Percentiles rank a stretch among this genome's conserved stretches.
phyloP scores from a whole-genome alignment of 2,797 vertebrate species.

The Xiphorhynchus erythropygius region DNA sequence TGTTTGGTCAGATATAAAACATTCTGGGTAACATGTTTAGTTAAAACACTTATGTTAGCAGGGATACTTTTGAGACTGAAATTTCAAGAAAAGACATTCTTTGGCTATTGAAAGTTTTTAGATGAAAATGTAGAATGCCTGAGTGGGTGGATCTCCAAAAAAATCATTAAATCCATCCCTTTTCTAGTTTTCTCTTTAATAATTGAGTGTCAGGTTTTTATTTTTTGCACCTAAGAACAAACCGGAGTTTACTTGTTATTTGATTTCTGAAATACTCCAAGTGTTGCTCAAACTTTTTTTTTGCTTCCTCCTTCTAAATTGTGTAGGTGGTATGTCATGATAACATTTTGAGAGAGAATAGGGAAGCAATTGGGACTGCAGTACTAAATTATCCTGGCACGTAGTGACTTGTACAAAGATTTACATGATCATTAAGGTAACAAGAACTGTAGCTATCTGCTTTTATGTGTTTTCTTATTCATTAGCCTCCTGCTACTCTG shows the following conservation, averaged over 20 bases:
- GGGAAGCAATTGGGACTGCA: constrained; percentile 7
- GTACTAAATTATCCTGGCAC: constrained; percentile 19
- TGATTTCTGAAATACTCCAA: neutral
- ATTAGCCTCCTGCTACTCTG: neutral
- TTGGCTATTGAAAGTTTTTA: neutral
- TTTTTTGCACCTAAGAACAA: neutral
- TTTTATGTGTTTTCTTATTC: neutral
- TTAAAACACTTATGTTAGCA: neutral
- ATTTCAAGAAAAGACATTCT: neutral
- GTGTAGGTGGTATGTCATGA: constrained; percentile 43
- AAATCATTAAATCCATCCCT: neutral
- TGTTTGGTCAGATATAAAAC: constrained; percentile 11
- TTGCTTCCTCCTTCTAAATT: neutral
- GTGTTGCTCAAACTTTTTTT: neutral
- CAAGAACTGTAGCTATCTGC: neutral
- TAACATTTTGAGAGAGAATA: constrained; percentile 34
- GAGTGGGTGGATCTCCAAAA: neutral
- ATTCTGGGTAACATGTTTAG: neutral
- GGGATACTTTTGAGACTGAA: neutral
- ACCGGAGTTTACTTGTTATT: neutral
- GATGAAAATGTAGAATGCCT: neutral
- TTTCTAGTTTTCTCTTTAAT: neutral
- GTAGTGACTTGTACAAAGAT: constrained; percentile 33
- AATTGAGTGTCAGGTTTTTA: neutral
- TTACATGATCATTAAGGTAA: neutral